Evolutionary conservation across 2,113 vertebrate species (phyloP).

Genomic region (Brienomyrus brachyistius): DNA sequence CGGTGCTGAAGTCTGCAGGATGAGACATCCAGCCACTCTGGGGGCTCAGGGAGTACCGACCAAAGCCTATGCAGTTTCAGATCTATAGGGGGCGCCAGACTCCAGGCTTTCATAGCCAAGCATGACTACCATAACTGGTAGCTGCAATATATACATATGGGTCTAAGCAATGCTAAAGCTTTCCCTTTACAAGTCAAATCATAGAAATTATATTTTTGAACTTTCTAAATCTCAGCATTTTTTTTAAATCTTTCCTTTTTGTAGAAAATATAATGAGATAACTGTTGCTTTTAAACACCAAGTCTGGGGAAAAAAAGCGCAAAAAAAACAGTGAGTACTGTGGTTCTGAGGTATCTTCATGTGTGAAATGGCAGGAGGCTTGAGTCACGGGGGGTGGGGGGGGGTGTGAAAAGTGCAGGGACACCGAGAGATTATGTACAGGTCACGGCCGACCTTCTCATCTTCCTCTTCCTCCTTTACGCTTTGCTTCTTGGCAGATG

Average conservation of each 20-base stretch:
- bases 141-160: background rate
- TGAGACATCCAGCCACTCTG: background rate
- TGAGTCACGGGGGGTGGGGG: background rate
- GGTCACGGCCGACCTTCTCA: background rate
- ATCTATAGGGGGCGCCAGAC: background rate
- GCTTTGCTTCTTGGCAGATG: background rate
- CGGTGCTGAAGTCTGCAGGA: too few species aligned
- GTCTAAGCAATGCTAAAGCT: background rate
- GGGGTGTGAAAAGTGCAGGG: constrained; percentile 15
- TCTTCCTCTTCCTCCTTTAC: background rate
- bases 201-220: background rate
- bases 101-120: background rate
- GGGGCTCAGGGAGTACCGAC: background rate
- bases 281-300: background rate
- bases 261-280: background rate
- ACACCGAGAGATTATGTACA: constrained; percentile 19
- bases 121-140: background rate
- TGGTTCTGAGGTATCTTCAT: constrained; percentile 24
- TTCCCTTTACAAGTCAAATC: background rate
- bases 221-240: background rate
- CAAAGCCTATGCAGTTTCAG: background rate
- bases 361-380: constrained; percentile 18
- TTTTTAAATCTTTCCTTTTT: background rate
- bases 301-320: background rate
- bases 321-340: constrained; percentile 4